Percentiles rank a stretch among this genome's conserved stretches.
phyloP scores from a whole-genome alignment of 2,797 vertebrate genomes.

The Coreius guichenoti region DNA sequence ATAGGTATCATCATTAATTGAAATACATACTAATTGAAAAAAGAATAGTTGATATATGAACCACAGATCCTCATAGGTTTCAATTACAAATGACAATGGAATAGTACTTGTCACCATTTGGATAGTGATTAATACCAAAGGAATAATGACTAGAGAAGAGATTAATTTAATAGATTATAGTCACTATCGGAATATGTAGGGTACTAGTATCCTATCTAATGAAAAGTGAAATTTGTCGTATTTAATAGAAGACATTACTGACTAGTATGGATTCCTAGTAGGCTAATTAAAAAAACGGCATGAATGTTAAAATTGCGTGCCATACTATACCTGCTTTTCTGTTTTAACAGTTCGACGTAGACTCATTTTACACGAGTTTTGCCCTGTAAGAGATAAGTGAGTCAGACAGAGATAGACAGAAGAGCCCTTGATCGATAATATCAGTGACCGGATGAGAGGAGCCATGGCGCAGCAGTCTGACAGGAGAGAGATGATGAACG shows the following conservation, averaged over 20 bases:
- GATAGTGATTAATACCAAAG: not conserved
- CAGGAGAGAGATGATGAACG: slow-evolving; percentile 37
- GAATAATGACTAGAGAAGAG: not conserved
- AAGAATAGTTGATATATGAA: not conserved
- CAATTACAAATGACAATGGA: not conserved
- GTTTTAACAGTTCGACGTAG: slow-evolving; percentile 9
- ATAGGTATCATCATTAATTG: not conserved
- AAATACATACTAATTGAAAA: not conserved
- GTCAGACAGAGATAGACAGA: slow-evolving; percentile 45
- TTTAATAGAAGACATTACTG: not conserved
- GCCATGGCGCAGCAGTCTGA: slow-evolving; percentile 50
- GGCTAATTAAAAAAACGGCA: too few relatives aligned
- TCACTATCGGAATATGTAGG: not conserved
- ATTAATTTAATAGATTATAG: not conserved
- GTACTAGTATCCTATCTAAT: not conserved
- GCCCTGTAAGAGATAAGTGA: slow-evolving; percentile 31
- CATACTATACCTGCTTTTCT: slow-evolving; percentile 35
- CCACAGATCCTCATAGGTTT: not conserved
- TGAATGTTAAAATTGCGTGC: not conserved
- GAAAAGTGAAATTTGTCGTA: not conserved
- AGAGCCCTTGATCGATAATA: slow-evolving; percentile 35
- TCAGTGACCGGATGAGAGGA: slow-evolving; percentile 47
- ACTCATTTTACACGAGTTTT: slow-evolving; percentile 3
- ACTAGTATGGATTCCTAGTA: not conserved
- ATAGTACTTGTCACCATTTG: not conserved